phyloP scores from a whole-genome alignment of 2,888 invertebrate species.

The Pardosa pseudoannulata region DNA sequence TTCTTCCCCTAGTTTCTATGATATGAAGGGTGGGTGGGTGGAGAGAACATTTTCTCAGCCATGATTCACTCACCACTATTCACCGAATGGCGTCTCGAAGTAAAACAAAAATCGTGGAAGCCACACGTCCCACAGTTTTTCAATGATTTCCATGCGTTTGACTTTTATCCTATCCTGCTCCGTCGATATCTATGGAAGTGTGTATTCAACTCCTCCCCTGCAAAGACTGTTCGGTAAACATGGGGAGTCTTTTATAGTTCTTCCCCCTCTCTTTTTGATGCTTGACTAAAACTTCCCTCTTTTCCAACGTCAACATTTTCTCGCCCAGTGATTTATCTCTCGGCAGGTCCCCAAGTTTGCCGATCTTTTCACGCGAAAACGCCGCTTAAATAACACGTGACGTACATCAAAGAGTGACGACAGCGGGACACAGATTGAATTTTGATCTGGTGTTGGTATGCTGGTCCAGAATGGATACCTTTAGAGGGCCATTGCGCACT shows the following conservation, averaged over 20 bases:
- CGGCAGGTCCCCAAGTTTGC: background rate
- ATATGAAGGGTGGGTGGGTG: too few relatives aligned
- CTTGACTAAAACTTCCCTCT: background rate
- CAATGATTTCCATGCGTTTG: background rate
- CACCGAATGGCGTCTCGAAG: too few relatives aligned
- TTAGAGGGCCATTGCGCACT: background rate
- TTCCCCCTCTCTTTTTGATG: conserved; percentile 8
- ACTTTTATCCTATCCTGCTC: background rate
- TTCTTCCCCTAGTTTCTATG: too few relatives aligned
- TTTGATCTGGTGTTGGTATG: background rate
- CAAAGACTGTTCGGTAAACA: background rate
- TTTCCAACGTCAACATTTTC: background rate
- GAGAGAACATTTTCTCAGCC: too few relatives aligned
- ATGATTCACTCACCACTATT: too few relatives aligned
- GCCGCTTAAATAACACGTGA: conserved; percentile 16
- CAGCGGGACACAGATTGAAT: background rate
- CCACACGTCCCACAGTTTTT: background rate
- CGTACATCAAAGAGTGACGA: conserved; percentile 6
- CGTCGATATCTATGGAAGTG: background rate
- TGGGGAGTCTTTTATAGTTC: background rate
- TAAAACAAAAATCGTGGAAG: too few relatives aligned
- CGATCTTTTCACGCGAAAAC: conserved; percentile 13
- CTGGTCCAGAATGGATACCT: background rate
- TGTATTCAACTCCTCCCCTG: background rate
- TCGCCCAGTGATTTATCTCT: conserved; percentile 19